Base-by-base conservation (phyloP, 2,113 vertebrate genomes). In the Prietella phreatophila region DNA sequence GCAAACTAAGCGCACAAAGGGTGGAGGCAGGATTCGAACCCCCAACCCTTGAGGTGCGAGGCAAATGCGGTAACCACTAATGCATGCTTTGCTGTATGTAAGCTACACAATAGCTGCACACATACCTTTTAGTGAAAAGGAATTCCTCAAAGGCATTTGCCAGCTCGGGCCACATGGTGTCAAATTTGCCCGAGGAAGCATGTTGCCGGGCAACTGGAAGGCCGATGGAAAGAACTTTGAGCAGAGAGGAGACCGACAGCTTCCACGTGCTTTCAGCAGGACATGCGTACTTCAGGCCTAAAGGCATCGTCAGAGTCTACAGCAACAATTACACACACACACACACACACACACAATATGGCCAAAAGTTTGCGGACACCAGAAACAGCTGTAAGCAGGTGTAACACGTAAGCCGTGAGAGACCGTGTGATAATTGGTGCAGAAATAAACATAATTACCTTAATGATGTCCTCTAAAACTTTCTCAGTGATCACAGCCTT, bases 231-330 rank as follows among this genome's bases (percentile, higher is more conserved):
- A 99, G 96, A 90, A 98, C 98, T 95, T 96, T 98, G 71, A 99
- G 96, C 84, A 99, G 96, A 63, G 98, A 99, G 0, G 98, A 97
- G 1, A 99, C 98, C 1, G 98, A 97, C 3, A 99, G 93, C 91
- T 97, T 99, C 98, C 98, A 99, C 33, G 98, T 99, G 93, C 96
- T 99, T 95, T 99, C 98, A 87, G 98, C 99, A 19, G 98, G 98
- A 93, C 98, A 99, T 7, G 97, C 96, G 50, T 99, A 99, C 93
- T 99, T 99, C 94, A 99, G 89, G 90, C 97, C 97, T 86, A 99
- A 94, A 83, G 98, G 98, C 92, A 98, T 96, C 90, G 97, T 95
- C 86, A 97, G 91, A 4, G 97, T 97, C 97, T 97, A 90, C 75
- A 91, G 58, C 92, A n/a, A 76, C 6, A 86, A 20, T 82, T 2